These are phyloP conservation scores for Eurosta solidaginis DNA, from an alignment of 1,140 invertebrate genomes.

Conservation along the genomic window DNA sequence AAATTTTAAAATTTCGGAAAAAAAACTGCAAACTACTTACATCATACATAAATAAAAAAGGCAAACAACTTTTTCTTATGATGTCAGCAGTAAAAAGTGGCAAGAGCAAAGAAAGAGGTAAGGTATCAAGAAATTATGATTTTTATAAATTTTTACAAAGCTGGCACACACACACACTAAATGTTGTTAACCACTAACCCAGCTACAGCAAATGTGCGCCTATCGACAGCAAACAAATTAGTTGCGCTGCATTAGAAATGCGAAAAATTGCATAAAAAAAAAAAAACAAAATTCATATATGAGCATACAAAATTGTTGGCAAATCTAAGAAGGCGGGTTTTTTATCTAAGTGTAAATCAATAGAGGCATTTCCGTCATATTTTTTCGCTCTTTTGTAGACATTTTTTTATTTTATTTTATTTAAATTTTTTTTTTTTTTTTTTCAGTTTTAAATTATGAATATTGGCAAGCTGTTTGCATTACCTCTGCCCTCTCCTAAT, in stretches of 20 bases:
- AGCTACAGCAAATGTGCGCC: not conserved
- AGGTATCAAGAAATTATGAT: not conserved
- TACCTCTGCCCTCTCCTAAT: no score
- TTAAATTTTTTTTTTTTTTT: not conserved
- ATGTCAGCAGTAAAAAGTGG: not conserved
- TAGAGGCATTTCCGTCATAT: not conserved
- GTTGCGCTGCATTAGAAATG: not conserved
- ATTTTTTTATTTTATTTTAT: not conserved
- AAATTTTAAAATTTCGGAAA: no score
- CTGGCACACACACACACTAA: not conserved
- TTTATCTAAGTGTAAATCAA: not conserved
- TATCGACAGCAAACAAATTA: not conserved
- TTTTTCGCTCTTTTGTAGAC: no score
- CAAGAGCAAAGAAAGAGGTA: not conserved
- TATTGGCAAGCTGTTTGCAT: no score
- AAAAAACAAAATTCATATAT: not conserved
- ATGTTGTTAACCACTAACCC: not conserved
- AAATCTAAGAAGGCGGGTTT: not conserved
- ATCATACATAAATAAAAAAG: not conserved
- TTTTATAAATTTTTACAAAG: not conserved
- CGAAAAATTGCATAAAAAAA: not conserved
- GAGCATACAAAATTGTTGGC: not conserved
- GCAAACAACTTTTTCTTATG: not conserved
- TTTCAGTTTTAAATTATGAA: no score
- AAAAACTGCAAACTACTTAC: constrained; percentile 9